Evolutionary conservation across 2,797 vertebrate species (phyloP).

Genomic region (Pseudochromis fuscus): DNA sequence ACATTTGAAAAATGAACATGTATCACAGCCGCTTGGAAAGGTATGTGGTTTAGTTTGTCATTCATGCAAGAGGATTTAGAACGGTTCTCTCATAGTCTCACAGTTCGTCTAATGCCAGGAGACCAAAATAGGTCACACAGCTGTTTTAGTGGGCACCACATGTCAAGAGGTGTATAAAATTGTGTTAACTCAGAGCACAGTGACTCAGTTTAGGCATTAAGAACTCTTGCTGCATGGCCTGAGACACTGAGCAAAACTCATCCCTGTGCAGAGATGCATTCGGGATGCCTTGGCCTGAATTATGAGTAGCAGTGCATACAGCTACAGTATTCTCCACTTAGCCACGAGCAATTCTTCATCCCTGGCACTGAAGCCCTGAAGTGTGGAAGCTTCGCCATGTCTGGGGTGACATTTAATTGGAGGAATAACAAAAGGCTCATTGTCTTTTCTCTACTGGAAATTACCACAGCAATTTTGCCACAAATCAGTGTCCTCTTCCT

Average conservation of each 20-base stretch:
- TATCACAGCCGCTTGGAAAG: conserved; percentile 9
- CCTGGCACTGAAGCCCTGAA: conserved; percentile 34
- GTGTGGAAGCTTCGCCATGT: conserved; percentile 34
- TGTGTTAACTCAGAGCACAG: conserved; percentile 33
- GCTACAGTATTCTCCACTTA: conserved; percentile 44
- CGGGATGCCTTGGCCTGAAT: conserved; percentile 36
- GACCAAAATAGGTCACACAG: conserved; percentile 49
- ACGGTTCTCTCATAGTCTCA: not conserved
- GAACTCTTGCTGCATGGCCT: conserved; percentile 10
- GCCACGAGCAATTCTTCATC: conserved; percentile 41
- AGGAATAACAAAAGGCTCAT: conserved; percentile 61
- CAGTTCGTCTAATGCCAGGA: conserved; percentile 1
- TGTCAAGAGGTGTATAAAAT: conserved; percentile 36
- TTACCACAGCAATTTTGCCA: conserved; percentile 47
- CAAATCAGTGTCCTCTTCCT: conserved; percentile 49
- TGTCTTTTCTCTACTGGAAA: conserved; percentile 56
- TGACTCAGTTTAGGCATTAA: conserved; percentile 33
- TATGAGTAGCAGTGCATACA: conserved; percentile 23
- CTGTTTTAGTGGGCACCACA: conserved; percentile 36
- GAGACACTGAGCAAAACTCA: conserved; percentile 26
- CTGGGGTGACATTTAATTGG: conserved; percentile 66
- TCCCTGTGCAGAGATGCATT: conserved; percentile 50
- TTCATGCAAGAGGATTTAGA: conserved; percentile 1
- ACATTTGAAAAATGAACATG: conserved; percentile 1
- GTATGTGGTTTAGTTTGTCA: conserved; percentile 14